Evolutionary conservation across 2,113 vertebrate genomes (phyloP), one percentile per base, ranked within the genome.

Genomic region (Heterotilapia buettikoferi): DNA sequence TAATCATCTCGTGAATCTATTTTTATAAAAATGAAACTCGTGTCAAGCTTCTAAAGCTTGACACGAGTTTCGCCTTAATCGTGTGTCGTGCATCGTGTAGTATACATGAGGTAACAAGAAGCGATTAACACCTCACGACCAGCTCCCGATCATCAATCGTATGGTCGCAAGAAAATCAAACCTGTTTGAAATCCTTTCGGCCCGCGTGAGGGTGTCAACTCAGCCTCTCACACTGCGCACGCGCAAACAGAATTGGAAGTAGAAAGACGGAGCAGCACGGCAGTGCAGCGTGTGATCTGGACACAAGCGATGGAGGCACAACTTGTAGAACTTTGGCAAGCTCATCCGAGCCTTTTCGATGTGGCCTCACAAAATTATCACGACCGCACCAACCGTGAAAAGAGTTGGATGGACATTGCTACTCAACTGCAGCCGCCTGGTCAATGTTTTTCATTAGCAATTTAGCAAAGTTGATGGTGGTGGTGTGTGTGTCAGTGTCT

Each of bases 231-330:
- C 54, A 57, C 12, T 57, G 54, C 2, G 24, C 54, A 57, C 13
- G 7, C 7, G 54, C 54, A 57, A 57, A 57, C 54, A 8, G 54
- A 29, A 26, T 29, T 57, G 7, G 54, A 29, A 57, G 24, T 57
- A 57, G 56, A 29, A 29, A 59, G 0, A 31, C 0, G 5, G 56
- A 31, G 26, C 26, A 59, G 1, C 57, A 6, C 14, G 14, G 26
- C 26, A 18, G 57, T 31, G 24, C 54, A 57, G 21, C 2, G 24
- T 57, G 54, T 57, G 26, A 61, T 31, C 57, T 61, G 57, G 57
- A 61, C 57, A 4, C 57, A 31, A 31, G 2, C 14, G 5, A 61
- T 61, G 57, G 57, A 31, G 26, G 14, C 57, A 59, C 26, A 61
- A 61, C 3, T 61, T 31, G 57, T 1, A 31, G 26, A 18, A 61